Conservation (phyloP, 2,113 vertebrate genomes). For the Python bivittatus region DNA sequence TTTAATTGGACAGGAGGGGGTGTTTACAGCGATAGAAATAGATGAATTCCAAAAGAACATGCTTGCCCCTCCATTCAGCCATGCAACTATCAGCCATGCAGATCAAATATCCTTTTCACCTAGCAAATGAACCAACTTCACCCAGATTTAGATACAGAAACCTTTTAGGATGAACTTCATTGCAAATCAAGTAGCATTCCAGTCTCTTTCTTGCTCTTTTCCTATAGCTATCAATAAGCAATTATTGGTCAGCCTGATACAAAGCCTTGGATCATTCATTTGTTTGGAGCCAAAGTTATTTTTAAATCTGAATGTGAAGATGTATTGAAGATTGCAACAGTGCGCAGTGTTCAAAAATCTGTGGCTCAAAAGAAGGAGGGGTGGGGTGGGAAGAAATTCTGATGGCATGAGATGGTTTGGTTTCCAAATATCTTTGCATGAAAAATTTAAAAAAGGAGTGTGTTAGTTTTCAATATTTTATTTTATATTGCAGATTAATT, state of each 20-base stretch:
- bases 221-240: neutral
- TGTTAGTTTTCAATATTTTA: neutral
- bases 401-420: slow-evolving; percentile 17
- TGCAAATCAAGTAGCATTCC: neutral
- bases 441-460: slow-evolving; percentile 43
- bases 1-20: neutral
- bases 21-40: neutral
- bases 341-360: slow-evolving; percentile 21
- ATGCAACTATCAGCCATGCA: neutral
- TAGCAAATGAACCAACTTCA: neutral
- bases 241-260: slow-evolving; percentile 10
- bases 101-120: neutral
- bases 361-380: slow-evolving; percentile 10
- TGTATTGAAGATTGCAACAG: slow-evolving; percentile 35
- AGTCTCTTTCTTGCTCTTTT: neutral
- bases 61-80: neutral
- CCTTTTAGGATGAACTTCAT: neutral
- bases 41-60: neutral
- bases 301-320: slow-evolving; percentile 52
- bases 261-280: slow-evolving; percentile 13
- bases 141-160: neutral
- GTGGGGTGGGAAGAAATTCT: slow-evolving; percentile 4
- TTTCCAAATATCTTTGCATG: neutral
- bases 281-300: slow-evolving; percentile 44
- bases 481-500: neutral